A percentile compares a stretch with the other conserved stretches of the same genome.
Evolutionary conservation across 2,888 invertebrate genomes (phyloP).

Genomic region (Dermolepida albohirtum): DNA sequence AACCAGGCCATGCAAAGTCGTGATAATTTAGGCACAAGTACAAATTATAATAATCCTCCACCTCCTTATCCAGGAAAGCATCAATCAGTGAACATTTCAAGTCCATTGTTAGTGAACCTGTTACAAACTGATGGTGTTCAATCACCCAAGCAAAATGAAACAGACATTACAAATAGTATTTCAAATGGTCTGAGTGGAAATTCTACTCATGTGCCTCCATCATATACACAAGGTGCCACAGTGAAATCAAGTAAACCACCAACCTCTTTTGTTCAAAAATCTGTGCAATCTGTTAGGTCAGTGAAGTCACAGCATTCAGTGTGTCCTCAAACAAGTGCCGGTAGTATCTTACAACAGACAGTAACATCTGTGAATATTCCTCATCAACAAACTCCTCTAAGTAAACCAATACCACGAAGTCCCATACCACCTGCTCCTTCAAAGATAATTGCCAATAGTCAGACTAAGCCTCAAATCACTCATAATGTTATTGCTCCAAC

Average conservation of each 20-base stretch:
- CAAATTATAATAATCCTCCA: slow-evolving; percentile 55
- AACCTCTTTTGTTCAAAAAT: slow-evolving; percentile 45
- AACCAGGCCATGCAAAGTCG: slow-evolving; percentile 86
- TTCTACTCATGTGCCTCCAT: slow-evolving; percentile 11
- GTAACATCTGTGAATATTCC: slow-evolving; percentile 40
- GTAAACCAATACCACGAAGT: slow-evolving; percentile 28
- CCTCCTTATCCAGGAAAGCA: slow-evolving; percentile 66
- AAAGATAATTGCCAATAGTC: slow-evolving; percentile 30
- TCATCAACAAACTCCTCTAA: slow-evolving; percentile 39
- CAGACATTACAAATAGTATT: slow-evolving; percentile 35
- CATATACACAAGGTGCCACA: slow-evolving; percentile 24
- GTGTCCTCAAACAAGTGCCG: slow-evolving; percentile 39
- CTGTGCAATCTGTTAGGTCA: slow-evolving; percentile 38
- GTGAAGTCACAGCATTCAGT: slow-evolving; percentile 25
- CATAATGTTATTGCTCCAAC: slow-evolving; percentile 22
- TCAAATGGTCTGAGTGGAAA: slow-evolving; percentile 39
- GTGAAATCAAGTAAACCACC: slow-evolving; percentile 40
- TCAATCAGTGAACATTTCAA: slow-evolving; percentile 79
- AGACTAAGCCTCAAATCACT: slow-evolving; percentile 15
- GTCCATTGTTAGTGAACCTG: slow-evolving; percentile 90
- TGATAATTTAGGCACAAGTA: slow-evolving; percentile 57
- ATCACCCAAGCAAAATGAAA: slow-evolving; percentile 55
- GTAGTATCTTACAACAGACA: slow-evolving; percentile 37
- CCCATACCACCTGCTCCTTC: slow-evolving; percentile 18
- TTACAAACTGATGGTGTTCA: slow-evolving; percentile 83